A percentile compares a stretch with the other conserved stretches of the same genome.
Evolutionary conservation across 1,140 invertebrate genomes (phyloP).

Genomic region (Macrotrachela quadricornifera): DNA sequence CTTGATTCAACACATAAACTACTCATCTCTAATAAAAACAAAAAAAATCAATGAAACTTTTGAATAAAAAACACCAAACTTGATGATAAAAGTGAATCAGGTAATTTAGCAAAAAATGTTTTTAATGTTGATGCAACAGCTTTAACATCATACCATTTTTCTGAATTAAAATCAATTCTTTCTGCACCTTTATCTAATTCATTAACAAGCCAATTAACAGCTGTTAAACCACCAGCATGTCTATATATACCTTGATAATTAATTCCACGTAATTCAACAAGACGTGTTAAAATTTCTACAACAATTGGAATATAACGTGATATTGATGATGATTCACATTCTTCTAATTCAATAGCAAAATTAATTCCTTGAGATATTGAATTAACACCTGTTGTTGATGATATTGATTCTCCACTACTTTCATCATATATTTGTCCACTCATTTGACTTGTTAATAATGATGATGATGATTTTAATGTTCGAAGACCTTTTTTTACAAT

Average conservation of each 20-base stretch:
- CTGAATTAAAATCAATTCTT: neutral
- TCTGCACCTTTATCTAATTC: constrained; percentile 1
- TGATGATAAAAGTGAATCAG: neutral
- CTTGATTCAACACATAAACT: constrained; percentile 73
- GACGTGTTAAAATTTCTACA: neutral
- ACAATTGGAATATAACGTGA: neutral
- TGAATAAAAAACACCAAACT: neutral
- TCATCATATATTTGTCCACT: neutral
- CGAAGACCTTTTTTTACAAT: no score
- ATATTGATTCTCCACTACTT: neutral
- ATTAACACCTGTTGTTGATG: neutral
- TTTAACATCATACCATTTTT: constrained; percentile 5
- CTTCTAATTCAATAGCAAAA: constrained; percentile 5
- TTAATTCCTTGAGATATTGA: neutral
- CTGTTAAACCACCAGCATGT: constrained; percentile 1
- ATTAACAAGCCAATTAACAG: neutral
- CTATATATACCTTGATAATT: constrained; percentile 1
- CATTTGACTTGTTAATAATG: no score
- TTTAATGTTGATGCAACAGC: constrained; percentile 2
- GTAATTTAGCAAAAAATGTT: constrained; percentile 3
- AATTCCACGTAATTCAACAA: neutral
- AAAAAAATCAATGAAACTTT: neutral
- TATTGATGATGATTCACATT: neutral
- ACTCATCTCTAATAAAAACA: constrained; percentile 49
- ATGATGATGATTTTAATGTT: no score